Base-by-base conservation (phyloP, 2,113 vertebrate species). In the Myiozetetes cayanensis region DNA sequence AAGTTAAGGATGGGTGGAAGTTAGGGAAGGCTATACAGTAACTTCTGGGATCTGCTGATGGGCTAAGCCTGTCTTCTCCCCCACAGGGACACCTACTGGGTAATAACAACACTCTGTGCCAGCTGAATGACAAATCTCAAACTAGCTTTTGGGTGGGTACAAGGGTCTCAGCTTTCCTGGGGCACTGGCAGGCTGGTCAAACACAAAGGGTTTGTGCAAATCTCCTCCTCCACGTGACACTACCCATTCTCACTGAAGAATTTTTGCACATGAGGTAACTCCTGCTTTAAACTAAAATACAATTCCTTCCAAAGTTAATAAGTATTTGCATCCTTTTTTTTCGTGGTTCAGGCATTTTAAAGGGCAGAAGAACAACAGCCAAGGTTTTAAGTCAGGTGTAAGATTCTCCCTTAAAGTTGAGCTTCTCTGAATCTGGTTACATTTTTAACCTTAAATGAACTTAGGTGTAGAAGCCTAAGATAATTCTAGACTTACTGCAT, bases 11-110 rank as follows among this genome's bases (percentile, higher is more conserved):
- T 31, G 8, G 15, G 3, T 35, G 21, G 25, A 35, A 49, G 12
- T 41, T n/a, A 58, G 4, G 25, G 24, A 49, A 76, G 16, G n/a
- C 37, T 58, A 13, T 5, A 20, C 13, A 41, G 7, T 41, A 49
- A 41, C 16, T 56, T 66, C 30, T 56, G 19, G n/a, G 9, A 66
- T 41, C 15, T n/a, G 3, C 6, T 18, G 11, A 23, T 0, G 2
- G 24, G 10, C 20, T 58, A 30, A n/a, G 30, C 1, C 4, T 49
- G 19, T 24, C 12, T 43, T 58, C 43, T 59, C 16, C 44, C 44
- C 19, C 30, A 10, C 2, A 35, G 17, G 13, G 21, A 50, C 7
- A 7, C 31, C 41, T 21, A 7, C 13, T 25, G 12, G 10, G 20
- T 31, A 10, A 67, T n/a, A 50, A 25, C 10, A 5, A 6, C 21